These are phyloP conservation scores for Rhynchomys soricoides DNA, from an alignment of 2,113 vertebrate species.

Conservation along the genomic window DNA sequence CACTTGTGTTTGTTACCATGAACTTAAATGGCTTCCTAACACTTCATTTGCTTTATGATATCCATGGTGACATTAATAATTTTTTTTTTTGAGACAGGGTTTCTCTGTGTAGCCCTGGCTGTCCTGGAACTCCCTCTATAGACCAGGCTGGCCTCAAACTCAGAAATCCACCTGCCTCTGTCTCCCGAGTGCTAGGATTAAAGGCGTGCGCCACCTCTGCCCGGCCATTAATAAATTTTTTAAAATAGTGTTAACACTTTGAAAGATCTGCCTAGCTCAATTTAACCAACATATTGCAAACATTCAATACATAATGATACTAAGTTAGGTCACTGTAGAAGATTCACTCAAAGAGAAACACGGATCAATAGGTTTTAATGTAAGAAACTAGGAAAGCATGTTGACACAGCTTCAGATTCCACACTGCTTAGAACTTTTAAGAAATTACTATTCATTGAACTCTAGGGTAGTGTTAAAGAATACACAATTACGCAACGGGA, in stretches of 20 bases:
- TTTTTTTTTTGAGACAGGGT: too few relatives aligned
- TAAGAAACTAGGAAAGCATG: neutral
- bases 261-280: neutral
- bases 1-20: neutral
- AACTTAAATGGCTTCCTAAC: constrained; percentile 7
- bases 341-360: constrained; percentile 43
- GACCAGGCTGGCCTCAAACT: too few relatives aligned
- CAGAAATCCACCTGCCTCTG: too few relatives aligned
- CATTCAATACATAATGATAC: neutral
- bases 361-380: constrained; percentile 27
- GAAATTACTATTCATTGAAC: constrained; percentile 2
- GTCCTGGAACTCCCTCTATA: too few relatives aligned
- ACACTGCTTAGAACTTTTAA: constrained; percentile 4
- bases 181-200: too few relatives aligned
- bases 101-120: too few relatives aligned
- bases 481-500: neutral
- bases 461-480: constrained; percentile 19
- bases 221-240: too few relatives aligned
- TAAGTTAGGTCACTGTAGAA: neutral
- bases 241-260: constrained; percentile 34
- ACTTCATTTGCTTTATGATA: neutral
- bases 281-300: constrained; percentile 25
- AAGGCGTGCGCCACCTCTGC: too few relatives aligned
- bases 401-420: constrained; percentile 2
- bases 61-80: neutral